These are phyloP conservation scores for Arbacia lixula DNA, from an alignment of 53 echinoderm and acorn worm genomes.

Conservation along the genomic window DNA sequence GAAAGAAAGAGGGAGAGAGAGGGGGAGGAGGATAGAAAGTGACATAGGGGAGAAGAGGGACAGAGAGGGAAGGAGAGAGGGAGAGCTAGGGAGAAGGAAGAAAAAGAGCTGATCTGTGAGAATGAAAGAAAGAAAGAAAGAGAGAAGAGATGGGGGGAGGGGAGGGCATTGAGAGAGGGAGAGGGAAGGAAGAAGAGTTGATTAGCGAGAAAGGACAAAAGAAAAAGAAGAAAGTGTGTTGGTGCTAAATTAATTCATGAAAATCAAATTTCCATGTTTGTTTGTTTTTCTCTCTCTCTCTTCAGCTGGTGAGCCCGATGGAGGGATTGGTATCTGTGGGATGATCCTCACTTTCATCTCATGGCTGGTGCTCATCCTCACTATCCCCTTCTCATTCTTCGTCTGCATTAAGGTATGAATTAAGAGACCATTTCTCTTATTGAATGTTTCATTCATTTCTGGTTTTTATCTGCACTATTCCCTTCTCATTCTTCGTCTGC, in stretches of 20 bases:
- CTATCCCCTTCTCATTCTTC: constrained; percentile 91
- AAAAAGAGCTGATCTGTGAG: no score
- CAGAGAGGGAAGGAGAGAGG: background rate
- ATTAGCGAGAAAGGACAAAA: no score
- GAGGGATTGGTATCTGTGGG: constrained; percentile 88
- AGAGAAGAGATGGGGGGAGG: background rate
- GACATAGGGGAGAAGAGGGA: background rate
- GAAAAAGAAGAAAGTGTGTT: no score
- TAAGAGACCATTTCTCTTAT: background rate
- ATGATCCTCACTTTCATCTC: constrained; percentile 82
- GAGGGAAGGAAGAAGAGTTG: no score
- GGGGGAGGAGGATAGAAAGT: background rate
- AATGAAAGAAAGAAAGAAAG: no score
- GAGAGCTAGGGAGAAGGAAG: no score
- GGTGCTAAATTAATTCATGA: no score
- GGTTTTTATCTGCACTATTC: no score
- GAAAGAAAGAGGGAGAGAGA: background rate
- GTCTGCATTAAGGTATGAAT: constrained; percentile 93
- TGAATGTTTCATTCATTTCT: no score
- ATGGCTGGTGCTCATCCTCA: constrained; percentile 83
- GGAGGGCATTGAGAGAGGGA: constrained; percentile 7
- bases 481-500: no score
- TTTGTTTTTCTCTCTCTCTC: constrained; percentile 30
- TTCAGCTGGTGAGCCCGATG: constrained; percentile 90
- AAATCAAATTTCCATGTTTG: background rate